Evolutionary conservation across 2,888 invertebrate species (phyloP).

Genomic region (Anoncus sp.): DNA sequence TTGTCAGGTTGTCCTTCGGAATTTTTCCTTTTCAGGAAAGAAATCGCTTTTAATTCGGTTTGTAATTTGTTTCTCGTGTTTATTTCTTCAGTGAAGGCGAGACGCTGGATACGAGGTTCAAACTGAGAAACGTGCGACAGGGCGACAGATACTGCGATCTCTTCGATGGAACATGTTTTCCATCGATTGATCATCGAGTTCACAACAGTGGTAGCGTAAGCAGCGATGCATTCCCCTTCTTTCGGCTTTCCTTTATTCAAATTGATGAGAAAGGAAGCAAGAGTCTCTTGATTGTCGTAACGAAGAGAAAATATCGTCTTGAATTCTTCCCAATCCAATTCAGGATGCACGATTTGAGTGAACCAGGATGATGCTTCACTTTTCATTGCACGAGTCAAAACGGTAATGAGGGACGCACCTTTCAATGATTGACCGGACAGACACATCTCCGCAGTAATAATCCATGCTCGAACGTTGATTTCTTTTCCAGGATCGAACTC

Average conservation of each 20-base stretch:
- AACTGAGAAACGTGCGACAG: neutral
- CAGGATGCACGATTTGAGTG: neutral
- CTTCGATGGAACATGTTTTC: neutral
- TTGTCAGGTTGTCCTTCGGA: neutral
- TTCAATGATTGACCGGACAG: neutral
- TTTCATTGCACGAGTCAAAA: neutral
- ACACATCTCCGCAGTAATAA: neutral
- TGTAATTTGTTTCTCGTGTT: neutral
- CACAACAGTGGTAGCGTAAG: neutral
- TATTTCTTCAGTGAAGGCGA: conserved; percentile 3
- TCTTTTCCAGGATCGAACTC: conserved; percentile 8
- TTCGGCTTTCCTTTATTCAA: neutral
- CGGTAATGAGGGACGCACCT: neutral
- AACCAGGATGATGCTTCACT: conserved; percentile 1
- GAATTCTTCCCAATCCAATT: neutral
- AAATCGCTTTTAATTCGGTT: neutral
- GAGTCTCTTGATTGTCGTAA: neutral
- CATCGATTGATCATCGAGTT: neutral
- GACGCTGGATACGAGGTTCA: neutral
- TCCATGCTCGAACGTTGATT: conserved; percentile 3
- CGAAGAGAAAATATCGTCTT: neutral
- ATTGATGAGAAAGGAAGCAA: conserved; percentile 3
- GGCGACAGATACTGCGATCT: neutral
- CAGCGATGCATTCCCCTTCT: neutral
- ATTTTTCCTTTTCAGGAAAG: neutral